phyloP scores from a whole-genome alignment of 2,888 invertebrate species.

The Apoda limacodes region DNA sequence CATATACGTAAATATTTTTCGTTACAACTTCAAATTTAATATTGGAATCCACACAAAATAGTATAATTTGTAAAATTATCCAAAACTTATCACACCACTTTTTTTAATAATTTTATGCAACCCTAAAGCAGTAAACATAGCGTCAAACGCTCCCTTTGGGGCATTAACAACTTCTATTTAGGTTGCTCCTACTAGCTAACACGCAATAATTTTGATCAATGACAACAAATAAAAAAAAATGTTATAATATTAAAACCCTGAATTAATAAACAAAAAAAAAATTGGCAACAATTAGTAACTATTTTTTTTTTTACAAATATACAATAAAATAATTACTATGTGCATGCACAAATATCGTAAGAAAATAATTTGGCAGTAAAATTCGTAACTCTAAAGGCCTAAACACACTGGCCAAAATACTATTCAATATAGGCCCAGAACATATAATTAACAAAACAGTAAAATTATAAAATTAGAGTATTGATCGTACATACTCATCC shows the following conservation, averaged over 20 bases:
- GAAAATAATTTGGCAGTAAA: conserved; percentile 71
- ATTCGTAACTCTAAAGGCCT: conserved; percentile 68
- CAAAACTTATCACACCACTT: conserved; percentile 70
- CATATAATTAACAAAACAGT: conserved; percentile 62
- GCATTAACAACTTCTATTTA: conserved; percentile 62
- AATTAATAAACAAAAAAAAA: conserved; percentile 63
- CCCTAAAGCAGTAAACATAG: conserved; percentile 66
- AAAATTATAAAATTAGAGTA: conserved; percentile 65
- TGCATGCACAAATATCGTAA: conserved; percentile 69
- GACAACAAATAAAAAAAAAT: conserved; percentile 65
- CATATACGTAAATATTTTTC: conserved; percentile 32
- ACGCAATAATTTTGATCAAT: conserved; percentile 68
- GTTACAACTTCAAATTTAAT: conserved; percentile 53
- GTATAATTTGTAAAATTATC: conserved; percentile 71
- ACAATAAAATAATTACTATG: conserved; percentile 68
- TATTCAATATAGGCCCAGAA: conserved; percentile 65
- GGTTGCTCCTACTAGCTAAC: conserved; percentile 66
- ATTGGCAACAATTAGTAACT: conserved; percentile 69
- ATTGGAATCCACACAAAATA: conserved; percentile 67
- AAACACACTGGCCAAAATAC: conserved; percentile 66
- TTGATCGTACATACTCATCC: conserved; percentile 59
- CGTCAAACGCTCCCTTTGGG: conserved; percentile 69
- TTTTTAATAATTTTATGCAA: conserved; percentile 65
- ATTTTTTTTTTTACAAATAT: conserved; percentile 56
- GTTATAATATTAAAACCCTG: conserved; percentile 66